Conservation (phyloP, 1,140 invertebrate species). For the Cydia fagiglandana region DNA sequence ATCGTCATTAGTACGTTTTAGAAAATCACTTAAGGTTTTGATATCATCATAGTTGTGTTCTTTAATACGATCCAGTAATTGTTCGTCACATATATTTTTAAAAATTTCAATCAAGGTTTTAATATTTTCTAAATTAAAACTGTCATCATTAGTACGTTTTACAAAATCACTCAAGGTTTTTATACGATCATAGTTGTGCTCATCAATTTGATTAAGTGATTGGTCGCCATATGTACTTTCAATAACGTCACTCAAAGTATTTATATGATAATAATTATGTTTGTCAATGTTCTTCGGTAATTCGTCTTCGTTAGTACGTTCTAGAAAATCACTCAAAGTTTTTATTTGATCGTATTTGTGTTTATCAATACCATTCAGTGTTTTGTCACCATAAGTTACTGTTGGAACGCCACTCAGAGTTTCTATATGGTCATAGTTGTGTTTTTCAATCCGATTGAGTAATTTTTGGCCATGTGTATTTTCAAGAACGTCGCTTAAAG, state of each 20-base stretch:
- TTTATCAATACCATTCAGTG: neutral
- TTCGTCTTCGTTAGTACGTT: neutral
- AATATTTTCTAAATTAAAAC: neutral
- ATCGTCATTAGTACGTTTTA: too few relatives aligned
- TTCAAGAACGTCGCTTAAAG: neutral
- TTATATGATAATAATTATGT: neutral
- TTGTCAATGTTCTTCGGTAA: neutral
- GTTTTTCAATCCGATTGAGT: too few relatives aligned
- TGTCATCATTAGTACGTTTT: neutral
- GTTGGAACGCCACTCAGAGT: neutral
- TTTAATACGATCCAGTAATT: neutral
- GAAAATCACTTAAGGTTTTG: neutral
- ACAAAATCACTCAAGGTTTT: too few relatives aligned
- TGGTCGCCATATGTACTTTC: neutral
- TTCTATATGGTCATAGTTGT: too few relatives aligned
- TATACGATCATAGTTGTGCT: neutral
- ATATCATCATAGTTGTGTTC: too few relatives aligned
- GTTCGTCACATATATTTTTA: too few relatives aligned
- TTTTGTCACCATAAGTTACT: neutral
- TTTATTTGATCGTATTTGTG: neutral
- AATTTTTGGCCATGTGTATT: neutral
- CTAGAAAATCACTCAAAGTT: neutral
- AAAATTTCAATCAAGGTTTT: neutral
- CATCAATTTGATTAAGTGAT: neutral
- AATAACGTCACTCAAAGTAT: neutral